phyloP scores from a whole-genome alignment of 2,797 vertebrate genomes.

The Champsocephalus esox region DNA sequence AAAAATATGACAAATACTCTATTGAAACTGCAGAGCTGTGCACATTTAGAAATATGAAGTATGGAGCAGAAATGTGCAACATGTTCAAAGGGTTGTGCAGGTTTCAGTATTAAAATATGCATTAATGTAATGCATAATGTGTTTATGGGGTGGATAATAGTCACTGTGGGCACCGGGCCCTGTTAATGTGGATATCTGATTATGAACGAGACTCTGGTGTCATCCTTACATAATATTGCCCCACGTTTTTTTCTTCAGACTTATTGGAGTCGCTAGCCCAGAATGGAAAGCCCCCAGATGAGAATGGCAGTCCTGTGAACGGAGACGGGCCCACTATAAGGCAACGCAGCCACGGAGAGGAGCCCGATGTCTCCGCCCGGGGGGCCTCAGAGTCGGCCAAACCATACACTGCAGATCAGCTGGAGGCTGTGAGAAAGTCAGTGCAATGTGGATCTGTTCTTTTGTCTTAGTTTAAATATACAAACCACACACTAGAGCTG shows the following conservation, averaged over 20 bases:
- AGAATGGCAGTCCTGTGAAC: conserved; percentile 76
- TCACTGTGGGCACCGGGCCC: too few relatives aligned
- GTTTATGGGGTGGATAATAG: too few relatives aligned
- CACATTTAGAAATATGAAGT: too few relatives aligned
- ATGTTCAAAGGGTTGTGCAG: too few relatives aligned
- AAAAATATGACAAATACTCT: too few relatives aligned
- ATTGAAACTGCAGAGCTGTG: too few relatives aligned
- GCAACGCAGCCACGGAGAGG: conserved; percentile 78
- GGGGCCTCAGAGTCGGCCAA: conserved; percentile 86
- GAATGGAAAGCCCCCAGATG: conserved; percentile 83
- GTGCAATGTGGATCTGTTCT: conserved; percentile 22
- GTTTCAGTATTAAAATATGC: too few relatives aligned
- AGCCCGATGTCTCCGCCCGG: conserved; percentile 78
- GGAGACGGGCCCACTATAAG: conserved; percentile 80
- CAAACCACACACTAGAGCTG: neutral
- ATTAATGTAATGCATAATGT: too few relatives aligned
- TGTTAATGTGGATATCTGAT: neutral
- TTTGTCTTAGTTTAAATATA: neutral
- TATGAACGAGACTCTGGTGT: neutral
- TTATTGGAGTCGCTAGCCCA: conserved; percentile 87
- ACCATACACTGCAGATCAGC: conserved; percentile 91
- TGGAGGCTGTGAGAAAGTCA: conserved; percentile 94
- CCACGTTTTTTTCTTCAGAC: conserved; percentile 65
- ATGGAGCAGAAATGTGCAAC: too few relatives aligned
- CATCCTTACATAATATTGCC: neutral